Conservation (phyloP, 2,888 invertebrate genomes). For the Megaustenia siamemsis region DNA sequence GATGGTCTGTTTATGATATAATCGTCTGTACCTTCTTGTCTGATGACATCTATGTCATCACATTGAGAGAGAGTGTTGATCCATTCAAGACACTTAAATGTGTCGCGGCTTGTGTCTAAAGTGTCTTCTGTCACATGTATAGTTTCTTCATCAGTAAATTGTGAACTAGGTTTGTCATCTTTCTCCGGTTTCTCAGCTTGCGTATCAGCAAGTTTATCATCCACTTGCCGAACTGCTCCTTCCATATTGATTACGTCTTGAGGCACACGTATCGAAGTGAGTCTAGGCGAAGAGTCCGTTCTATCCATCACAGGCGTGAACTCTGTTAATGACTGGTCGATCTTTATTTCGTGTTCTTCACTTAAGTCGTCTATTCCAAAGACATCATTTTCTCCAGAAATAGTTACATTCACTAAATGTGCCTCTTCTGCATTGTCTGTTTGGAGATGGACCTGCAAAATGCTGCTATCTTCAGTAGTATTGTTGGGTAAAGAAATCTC, state of each 20-base stretch:
- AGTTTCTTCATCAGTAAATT: not conserved
- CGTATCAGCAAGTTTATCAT: too few relatives aligned
- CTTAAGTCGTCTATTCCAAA: not conserved
- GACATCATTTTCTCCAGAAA: too few relatives aligned
- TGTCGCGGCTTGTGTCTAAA: not conserved
- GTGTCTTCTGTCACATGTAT: not conserved
- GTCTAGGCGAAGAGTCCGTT: not conserved
- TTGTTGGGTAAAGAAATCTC: too few relatives aligned
- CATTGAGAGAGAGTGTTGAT: slow-evolving; percentile 23
- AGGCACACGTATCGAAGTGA: not conserved
- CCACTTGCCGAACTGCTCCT: not conserved
- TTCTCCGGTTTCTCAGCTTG: not conserved
- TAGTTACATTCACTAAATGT: too few relatives aligned
- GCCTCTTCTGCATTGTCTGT: too few relatives aligned
- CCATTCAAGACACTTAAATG: slow-evolving; percentile 41
- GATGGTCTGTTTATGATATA: slow-evolving; percentile 13
- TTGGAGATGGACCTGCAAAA: too few relatives aligned
- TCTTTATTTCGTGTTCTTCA: not conserved
- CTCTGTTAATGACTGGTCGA: not conserved
- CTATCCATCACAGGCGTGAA: not conserved
- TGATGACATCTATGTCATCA: not conserved
- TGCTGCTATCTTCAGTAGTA: too few relatives aligned
- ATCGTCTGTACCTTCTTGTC: not conserved
- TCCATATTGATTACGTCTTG: not conserved
- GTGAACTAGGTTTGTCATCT: not conserved